Conservation (phyloP, 2,888 invertebrate genomes). For the Pachymerium ferrugineum region DNA sequence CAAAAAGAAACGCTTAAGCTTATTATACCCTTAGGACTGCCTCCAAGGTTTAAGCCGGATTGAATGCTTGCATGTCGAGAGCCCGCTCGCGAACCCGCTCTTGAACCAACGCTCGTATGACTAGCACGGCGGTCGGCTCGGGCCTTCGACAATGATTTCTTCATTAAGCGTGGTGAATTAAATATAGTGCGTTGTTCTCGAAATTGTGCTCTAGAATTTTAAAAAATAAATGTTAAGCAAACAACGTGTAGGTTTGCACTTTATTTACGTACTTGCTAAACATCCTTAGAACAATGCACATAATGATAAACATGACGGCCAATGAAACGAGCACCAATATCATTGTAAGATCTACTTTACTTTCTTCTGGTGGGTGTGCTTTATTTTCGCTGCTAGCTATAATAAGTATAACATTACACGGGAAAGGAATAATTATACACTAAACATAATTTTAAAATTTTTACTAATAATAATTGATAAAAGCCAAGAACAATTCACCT, state of each 20-base stretch:
- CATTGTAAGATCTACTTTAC: constrained; percentile 70
- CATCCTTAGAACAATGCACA: constrained; percentile 82
- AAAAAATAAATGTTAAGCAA: constrained; percentile 1
- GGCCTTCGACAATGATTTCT: constrained; percentile 51
- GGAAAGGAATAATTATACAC: neutral
- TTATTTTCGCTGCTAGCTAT: neutral
- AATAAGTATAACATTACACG: neutral
- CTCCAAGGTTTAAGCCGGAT: constrained; percentile 36
- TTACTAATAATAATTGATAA: neutral
- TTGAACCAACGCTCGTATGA: constrained; percentile 23
- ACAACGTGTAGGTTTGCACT: neutral
- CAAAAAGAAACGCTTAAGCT: too few relatives aligned
- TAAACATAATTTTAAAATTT: neutral
- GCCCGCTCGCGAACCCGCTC: constrained; percentile 26
- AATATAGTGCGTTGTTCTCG: constrained; percentile 86
- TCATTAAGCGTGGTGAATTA: constrained; percentile 89
- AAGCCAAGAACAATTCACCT: neutral
- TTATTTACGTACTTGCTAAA: constrained; percentile 73
- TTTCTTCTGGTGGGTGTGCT: neutral
- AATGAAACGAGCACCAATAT: constrained; percentile 74
- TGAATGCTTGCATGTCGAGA: constrained; percentile 36
- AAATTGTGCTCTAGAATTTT: constrained; percentile 73
- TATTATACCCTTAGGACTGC: constrained; percentile 33
- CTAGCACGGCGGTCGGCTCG: constrained; percentile 30
- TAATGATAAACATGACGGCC: constrained; percentile 89